Evolutionary conservation across 2,113 vertebrate species (phyloP).

Genomic region (Scartelaos histophorus): DNA sequence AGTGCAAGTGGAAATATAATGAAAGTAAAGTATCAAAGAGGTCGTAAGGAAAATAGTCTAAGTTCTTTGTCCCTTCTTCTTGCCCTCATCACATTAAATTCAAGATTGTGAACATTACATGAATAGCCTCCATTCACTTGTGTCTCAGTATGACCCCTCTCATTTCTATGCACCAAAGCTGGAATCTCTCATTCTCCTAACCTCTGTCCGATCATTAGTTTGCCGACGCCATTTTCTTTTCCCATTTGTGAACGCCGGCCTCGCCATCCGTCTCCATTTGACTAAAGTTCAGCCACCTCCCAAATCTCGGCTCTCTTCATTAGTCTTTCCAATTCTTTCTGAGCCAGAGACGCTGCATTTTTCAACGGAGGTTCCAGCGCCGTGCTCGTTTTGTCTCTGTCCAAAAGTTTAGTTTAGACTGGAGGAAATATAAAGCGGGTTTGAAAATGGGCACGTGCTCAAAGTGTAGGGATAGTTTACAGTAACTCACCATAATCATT

Average conservation of each 20-base stretch:
- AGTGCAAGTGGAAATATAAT: too few species aligned
- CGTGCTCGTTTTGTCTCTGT: conserved; percentile 9
- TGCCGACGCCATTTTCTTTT: conserved; percentile 18
- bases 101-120: not conserved
- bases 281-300: conserved; percentile 37
- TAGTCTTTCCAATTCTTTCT: conserved; percentile 17
- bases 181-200: conserved; percentile 27
- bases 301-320: conserved; percentile 18
- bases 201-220: conserved; percentile 29
- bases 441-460: not conserved
- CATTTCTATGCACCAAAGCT: conserved; percentile 34
- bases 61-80: not conserved
- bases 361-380: not conserved
- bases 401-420: not conserved
- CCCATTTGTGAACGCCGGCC: conserved; percentile 23
- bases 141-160: conserved; percentile 8
- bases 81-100: not conserved
- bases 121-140: conserved; percentile 9
- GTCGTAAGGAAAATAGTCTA: too few species aligned
- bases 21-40: too few species aligned
- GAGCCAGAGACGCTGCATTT: conserved; percentile 1
- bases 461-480: not conserved
- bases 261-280: conserved; percentile 53
- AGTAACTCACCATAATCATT: too few species aligned
- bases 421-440: not conserved